These are phyloP conservation scores for Cryptophagus acutangulus DNA, from an alignment of 2,888 invertebrate species.

Conservation along the genomic window DNA sequence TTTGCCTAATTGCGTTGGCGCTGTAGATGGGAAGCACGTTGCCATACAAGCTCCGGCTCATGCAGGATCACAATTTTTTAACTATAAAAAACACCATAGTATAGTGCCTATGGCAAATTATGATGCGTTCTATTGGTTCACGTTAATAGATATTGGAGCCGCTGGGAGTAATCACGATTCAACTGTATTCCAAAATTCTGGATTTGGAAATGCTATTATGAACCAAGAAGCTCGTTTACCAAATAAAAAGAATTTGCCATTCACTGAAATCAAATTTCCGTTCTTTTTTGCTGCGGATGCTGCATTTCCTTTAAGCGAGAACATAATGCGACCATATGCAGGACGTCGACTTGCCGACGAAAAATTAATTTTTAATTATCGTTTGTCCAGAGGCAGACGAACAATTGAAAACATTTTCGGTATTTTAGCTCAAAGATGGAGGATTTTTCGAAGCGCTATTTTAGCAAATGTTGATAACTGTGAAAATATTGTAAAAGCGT, in stretches of 20 bases:
- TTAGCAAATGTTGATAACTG: conserved; percentile 16
- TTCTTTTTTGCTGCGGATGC: conserved; percentile 14
- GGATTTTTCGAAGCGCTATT: conserved; percentile 12
- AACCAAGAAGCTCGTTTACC: conserved; percentile 7
- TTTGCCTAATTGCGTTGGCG: conserved; percentile 11
- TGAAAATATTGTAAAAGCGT: conserved; percentile 15
- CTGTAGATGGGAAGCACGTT: conserved; percentile 15
- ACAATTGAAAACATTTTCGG: conserved; percentile 8
- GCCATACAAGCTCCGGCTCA: conserved; percentile 29
- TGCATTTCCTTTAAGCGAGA: conserved; percentile 15
- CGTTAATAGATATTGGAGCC: conserved; percentile 19
- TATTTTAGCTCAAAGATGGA: conserved; percentile 6
- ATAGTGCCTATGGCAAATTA: conserved; percentile 19
- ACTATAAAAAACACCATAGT: conserved; percentile 31
- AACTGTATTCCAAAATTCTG: conserved; percentile 10
- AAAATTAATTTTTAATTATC: conserved; percentile 8
- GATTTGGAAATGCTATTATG: conserved; percentile 11
- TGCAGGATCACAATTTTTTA: conserved; percentile 30
- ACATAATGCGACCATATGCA: conserved; percentile 16
- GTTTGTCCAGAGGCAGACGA: conserved; percentile 5
- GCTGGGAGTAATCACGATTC: conserved; percentile 14
- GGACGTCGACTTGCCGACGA: conserved; percentile 7
- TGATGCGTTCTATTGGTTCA: conserved; percentile 20
- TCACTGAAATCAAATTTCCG: conserved; percentile 5
- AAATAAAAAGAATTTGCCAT: conserved; percentile 3